phyloP scores from a whole-genome alignment of 2,888 invertebrate genomes.

The Hymenopus coronatus region DNA sequence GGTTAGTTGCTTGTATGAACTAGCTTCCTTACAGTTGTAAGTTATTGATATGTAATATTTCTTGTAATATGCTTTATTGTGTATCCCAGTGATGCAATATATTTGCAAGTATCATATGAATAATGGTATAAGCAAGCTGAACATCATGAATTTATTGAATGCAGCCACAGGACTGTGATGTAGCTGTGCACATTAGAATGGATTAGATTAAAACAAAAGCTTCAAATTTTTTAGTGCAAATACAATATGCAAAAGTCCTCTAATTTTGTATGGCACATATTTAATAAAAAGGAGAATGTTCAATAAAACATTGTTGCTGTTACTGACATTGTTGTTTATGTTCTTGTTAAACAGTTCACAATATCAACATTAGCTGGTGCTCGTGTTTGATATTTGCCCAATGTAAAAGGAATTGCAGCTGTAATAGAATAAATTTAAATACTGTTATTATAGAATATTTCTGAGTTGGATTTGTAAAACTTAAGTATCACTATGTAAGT shows the following conservation, averaged over 20 bases:
- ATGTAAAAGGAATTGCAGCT: not conserved
- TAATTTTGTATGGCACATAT: not conserved
- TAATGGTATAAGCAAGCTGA: not conserved
- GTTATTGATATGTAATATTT: not conserved
- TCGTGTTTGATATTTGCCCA: not conserved
- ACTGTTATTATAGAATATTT: not conserved
- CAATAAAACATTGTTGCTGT: not conserved
- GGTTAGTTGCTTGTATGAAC: not conserved
- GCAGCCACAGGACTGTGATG: not conserved
- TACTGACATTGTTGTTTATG: conserved; percentile 5
- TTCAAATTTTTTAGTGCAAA: not conserved
- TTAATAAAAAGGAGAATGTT: not conserved
- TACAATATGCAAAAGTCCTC: not conserved
- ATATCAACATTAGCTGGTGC: not conserved
- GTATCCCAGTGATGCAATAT: not conserved
- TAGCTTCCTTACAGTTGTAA: not conserved
- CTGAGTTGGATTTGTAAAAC: too few species aligned
- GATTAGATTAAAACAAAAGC: not conserved
- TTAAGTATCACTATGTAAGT: too few species aligned
- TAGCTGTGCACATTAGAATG: not conserved
- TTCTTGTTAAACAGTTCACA: conserved; percentile 5
- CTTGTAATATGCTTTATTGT: not conserved
- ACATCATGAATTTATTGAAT: not conserved
- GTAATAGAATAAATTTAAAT: not conserved
- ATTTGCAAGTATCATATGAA: not conserved